Base-by-base conservation (phyloP, 1,140 invertebrate genomes). In the Dysdera silvatica region DNA sequence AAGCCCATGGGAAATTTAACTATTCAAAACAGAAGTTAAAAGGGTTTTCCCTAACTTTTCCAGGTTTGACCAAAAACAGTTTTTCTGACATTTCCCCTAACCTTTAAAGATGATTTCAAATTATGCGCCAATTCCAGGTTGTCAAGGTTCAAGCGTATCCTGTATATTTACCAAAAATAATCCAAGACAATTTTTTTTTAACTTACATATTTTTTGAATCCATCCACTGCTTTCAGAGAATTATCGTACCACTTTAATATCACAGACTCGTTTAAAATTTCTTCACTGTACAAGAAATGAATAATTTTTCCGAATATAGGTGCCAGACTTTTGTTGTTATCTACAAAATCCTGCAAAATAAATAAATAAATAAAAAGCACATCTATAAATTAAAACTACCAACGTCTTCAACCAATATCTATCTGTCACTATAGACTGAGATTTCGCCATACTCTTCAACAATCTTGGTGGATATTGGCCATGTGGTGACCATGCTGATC, bases 231-330 rank as follows among this genome's bases (percentile, higher is more conserved):
- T 18, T 63, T 62, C 18, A 60, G 14, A 26, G 85, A 76, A 61
- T 82, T 81, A 20, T 81, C 71, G 73, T 83, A 84, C 90, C 91
- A 95, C 37, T 85, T 78, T 10, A 89, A 68, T 60, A 95, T 85
- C 6, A 82, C 82, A 54, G 88, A 85, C 75, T 95, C 91, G 37
- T 80, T 79, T 12, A 95, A 72, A 67, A 90, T 79, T 78, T 94
- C 89, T 68, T 83, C 81, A 62, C 90, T 83, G 75, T 95, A 95
- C 24, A 94, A 78, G 59, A 84, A 81, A 74, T 91, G 83, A 5
- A 94, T 73, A 14, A 90, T 65, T 71, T 80, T 78, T 58, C 77
- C 69, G 4, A 79, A 61, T 37, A 75, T 70, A 0, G 70, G 67
- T 23, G 75, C 62, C 18, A 83, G 71, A 33, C 75, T 66, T 31